These are phyloP conservation scores for Melanogrammus aeglefinus DNA, from an alignment of 2,797 vertebrate species.

Conservation along the genomic window DNA sequence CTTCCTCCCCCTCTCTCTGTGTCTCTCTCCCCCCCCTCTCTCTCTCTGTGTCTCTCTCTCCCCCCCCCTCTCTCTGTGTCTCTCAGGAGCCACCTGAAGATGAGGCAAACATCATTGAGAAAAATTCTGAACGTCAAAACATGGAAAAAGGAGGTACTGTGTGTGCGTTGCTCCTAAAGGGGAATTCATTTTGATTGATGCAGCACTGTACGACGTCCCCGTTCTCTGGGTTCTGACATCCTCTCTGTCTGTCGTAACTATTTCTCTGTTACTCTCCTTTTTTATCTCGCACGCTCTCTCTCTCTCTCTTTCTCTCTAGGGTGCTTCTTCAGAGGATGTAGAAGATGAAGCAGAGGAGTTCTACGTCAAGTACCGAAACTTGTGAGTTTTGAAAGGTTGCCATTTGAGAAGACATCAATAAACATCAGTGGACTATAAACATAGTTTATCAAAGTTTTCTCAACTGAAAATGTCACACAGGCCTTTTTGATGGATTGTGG, in stretches of 20 bases:
- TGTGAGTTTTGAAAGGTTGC: conserved; percentile 77
- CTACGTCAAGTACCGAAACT: conserved; percentile 98
- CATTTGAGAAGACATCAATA: neutral
- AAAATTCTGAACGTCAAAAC: conserved; percentile 87
- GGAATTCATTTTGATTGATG: neutral
- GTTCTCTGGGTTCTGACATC: conserved; percentile 1
- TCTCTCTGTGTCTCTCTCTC: too few relatives aligned
- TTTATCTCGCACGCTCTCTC: neutral
- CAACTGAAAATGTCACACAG: too few relatives aligned
- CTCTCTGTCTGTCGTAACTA: neutral
- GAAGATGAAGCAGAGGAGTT: conserved; percentile 87
- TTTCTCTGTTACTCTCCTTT: neutral
- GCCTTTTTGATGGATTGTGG: too few relatives aligned
- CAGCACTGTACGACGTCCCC: neutral
- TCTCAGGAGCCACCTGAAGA: conserved; percentile 93
- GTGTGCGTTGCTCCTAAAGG: neutral
- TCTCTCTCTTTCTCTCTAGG: conserved; percentile 59
- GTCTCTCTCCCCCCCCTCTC: too few relatives aligned
- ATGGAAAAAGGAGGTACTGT: conserved; percentile 83
- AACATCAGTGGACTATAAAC: neutral
- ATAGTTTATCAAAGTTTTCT: neutral
- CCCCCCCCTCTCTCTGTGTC: neutral
- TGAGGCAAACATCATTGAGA: conserved; percentile 98
- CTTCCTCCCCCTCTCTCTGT: too few relatives aligned
- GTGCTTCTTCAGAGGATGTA: conserved; percentile 78